Evolutionary conservation across 2,888 invertebrate genomes (phyloP).

Genomic region (Phymatocera aterrima): DNA sequence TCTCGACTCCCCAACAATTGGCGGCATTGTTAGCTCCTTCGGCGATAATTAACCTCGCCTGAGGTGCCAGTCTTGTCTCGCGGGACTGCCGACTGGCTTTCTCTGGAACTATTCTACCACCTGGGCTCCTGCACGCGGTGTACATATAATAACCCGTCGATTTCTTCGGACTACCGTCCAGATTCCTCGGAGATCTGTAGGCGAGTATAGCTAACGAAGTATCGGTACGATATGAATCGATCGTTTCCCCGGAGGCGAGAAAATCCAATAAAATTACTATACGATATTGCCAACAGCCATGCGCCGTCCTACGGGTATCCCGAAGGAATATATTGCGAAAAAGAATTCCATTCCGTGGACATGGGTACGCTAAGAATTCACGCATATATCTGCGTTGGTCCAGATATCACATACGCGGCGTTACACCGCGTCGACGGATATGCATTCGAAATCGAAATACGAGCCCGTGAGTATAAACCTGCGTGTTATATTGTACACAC

Average conservation of each 20-base stretch:
- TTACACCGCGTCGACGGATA: not conserved
- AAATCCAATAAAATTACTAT: not conserved
- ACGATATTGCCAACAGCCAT: not conserved
- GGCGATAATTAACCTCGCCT: slow-evolving; percentile 60
- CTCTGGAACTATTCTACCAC: not conserved
- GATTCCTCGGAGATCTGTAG: not conserved
- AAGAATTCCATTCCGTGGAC: not conserved
- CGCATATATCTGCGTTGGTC: not conserved
- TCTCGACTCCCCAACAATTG: slow-evolving; percentile 59
- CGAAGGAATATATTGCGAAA: not conserved
- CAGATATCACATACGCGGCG: not conserved
- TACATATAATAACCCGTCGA: not conserved
- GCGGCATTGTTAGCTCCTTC: slow-evolving; percentile 59
- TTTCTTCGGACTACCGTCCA: not conserved
- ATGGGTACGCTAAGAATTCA: not conserved
- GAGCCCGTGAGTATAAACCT: not conserved
- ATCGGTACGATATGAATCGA: not conserved
- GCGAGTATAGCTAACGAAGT: not conserved
- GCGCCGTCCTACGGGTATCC: not conserved
- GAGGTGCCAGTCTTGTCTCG: slow-evolving; percentile 33
- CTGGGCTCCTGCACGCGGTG: not conserved
- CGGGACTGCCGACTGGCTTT: not conserved
- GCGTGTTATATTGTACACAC: not conserved
- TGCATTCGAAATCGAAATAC: slow-evolving; percentile 14
- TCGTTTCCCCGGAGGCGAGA: not conserved